These are phyloP conservation scores for Lagodon rhomboides DNA, from an alignment of 2,797 vertebrate species.

Conservation along the genomic window DNA sequence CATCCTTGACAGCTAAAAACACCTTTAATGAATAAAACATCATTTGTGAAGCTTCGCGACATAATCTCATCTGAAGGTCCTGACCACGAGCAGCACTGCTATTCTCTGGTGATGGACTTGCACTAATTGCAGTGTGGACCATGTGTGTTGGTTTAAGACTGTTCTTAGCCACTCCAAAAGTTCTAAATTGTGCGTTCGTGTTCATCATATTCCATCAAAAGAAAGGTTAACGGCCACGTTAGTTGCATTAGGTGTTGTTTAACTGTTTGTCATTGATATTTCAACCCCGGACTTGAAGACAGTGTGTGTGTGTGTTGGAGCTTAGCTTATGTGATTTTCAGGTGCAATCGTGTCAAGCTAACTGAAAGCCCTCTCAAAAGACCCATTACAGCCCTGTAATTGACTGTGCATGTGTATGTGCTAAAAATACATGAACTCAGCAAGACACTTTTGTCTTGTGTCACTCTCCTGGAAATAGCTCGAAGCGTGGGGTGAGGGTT, in stretches of 20 bases:
- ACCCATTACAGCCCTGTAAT: constrained; percentile 11
- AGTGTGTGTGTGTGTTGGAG: not conserved
- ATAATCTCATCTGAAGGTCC: constrained; percentile 71
- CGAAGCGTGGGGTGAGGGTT: constrained; percentile 20
- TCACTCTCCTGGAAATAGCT: constrained; percentile 74
- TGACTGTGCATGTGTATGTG: constrained; percentile 17
- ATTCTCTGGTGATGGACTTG: constrained; percentile 51
- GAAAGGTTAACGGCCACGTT: not conserved
- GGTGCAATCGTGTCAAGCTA: constrained; percentile 41
- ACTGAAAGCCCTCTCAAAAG: constrained; percentile 40
- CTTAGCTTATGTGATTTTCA: not conserved
- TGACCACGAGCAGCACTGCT: constrained; percentile 26
- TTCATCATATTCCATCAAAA: not conserved
- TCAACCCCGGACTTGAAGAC: constrained; percentile 9
- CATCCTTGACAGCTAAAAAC: constrained; percentile 68
- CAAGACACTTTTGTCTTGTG: constrained; percentile 71
- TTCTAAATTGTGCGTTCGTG: not conserved
- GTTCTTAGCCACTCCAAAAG: not conserved
- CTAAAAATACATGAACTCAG: constrained; percentile 73
- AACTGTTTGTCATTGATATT: not conserved
- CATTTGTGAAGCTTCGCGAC: constrained; percentile 35
- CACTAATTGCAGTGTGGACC: constrained; percentile 16
- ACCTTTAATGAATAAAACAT: constrained; percentile 72
- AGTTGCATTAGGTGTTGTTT: not conserved
- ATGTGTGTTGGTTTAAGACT: not conserved